A percentile compares a stretch with the other conserved stretches of the same genome.
Conservation (phyloP, 2,888 invertebrate species). For the Agrochola lychnidis region DNA sequence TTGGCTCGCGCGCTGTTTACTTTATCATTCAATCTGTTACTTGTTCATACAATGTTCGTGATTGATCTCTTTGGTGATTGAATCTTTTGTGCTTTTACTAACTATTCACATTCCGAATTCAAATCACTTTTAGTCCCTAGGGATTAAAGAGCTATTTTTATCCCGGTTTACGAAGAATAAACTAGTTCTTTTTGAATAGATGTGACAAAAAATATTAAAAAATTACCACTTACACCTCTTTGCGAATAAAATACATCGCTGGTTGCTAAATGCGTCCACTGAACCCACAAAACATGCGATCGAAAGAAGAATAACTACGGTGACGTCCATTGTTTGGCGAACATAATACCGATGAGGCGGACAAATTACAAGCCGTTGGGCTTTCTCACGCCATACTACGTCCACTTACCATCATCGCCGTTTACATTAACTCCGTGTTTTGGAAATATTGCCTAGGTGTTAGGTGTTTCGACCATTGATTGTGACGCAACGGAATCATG, state of each 20-base stretch:
- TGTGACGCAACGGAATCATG: constrained; percentile 23
- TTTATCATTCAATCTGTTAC: no score
- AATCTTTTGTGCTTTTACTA: no score
- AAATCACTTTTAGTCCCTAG: no score
- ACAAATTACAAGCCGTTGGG: constrained; percentile 45
- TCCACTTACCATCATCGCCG: constrained; percentile 60
- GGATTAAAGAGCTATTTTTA: no score
- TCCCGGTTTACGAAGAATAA: no score
- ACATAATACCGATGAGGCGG: constrained; percentile 51
- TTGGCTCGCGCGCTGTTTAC: no score
- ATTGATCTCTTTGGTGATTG: no score
- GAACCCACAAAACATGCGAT: constrained; percentile 64
- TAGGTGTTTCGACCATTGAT: constrained; percentile 28
- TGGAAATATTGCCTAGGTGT: constrained; percentile 58
- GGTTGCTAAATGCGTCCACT: constrained; percentile 64
- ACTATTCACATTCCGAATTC: no score
- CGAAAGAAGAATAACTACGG: constrained; percentile 69
- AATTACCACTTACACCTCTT: constrained; percentile 75
- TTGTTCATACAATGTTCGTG: no score
- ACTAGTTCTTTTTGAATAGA: no score
- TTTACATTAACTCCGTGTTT: constrained; percentile 65
- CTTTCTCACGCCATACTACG: constrained; percentile 69
- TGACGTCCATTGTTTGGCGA: constrained; percentile 71
- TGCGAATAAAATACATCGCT: constrained; percentile 73
- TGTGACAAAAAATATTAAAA: not conserved